Evolutionary conservation across 2,113 vertebrate species (phyloP).

Genomic region (Microtus pennsylvanicus): DNA sequence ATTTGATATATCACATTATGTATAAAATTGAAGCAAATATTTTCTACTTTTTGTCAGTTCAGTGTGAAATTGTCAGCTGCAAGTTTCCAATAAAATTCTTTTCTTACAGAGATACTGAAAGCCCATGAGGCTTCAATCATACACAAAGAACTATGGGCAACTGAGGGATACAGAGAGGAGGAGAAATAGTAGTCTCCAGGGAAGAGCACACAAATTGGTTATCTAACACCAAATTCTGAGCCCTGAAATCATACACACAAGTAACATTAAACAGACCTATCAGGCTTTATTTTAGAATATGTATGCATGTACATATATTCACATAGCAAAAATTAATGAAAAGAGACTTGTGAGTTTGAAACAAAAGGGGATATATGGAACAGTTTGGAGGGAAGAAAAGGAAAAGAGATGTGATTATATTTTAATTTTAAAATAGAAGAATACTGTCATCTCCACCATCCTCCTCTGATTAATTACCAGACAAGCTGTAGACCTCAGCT

Average conservation of each 20-base stretch:
- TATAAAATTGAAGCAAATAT: background rate
- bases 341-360: background rate
- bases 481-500: background rate
- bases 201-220: background rate
- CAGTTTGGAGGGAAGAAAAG: background rate
- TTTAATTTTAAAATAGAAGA: background rate
- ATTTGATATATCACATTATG: background rate
- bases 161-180: background rate
- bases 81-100: background rate
- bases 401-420: background rate
- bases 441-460: too few species aligned
- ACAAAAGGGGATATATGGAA: background rate
- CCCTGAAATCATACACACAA: background rate
- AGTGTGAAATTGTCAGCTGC: background rate
- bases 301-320: background rate
- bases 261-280: background rate
- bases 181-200: background rate
- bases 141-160: background rate
- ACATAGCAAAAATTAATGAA: background rate
- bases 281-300: background rate
- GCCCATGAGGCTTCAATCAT: background rate
- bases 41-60: background rate
- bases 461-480: background rate
- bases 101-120: background rate
- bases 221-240: background rate